Percentiles rank a stretch among this genome's conserved stretches.
phyloP scores from a whole-genome alignment of 2,797 vertebrate genomes.

The Hylomyscus alleni region DNA sequence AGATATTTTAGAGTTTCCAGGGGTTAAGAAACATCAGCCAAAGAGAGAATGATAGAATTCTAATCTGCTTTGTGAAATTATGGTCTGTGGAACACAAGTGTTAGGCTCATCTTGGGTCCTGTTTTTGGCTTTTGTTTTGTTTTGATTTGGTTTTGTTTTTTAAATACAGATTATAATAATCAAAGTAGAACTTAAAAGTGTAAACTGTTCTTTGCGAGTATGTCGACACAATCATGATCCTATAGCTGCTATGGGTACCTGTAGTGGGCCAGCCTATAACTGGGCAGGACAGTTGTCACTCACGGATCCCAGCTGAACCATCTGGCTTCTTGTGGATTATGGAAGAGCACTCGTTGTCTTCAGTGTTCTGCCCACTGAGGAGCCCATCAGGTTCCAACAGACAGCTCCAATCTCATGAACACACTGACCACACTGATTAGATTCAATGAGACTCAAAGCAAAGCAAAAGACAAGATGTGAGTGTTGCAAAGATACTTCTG shows the following conservation, averaged over 20 bases:
- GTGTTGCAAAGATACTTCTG: background rate
- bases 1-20: background rate
- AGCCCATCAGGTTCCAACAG: background rate
- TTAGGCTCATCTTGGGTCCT: background rate
- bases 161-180: background rate
- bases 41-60: background rate
- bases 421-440: background rate
- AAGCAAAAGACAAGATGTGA: background rate
- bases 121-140: background rate
- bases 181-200: slow-evolving; percentile 30
- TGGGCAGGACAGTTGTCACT: background rate
- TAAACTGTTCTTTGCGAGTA: background rate
- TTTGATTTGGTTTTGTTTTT: background rate
- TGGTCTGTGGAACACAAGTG: background rate
- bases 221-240: background rate
- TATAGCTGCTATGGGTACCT: background rate
- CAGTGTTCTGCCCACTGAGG: background rate
- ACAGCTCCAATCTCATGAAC: background rate
- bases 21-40: background rate
- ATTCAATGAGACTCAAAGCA: background rate
- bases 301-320: background rate
- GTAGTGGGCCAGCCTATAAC: too few relatives aligned
- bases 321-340: background rate
- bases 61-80: background rate
- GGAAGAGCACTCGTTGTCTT: background rate